These are phyloP conservation scores for Apotomis capreana DNA, from an alignment of 2,888 invertebrate species.

Conservation along the genomic window DNA sequence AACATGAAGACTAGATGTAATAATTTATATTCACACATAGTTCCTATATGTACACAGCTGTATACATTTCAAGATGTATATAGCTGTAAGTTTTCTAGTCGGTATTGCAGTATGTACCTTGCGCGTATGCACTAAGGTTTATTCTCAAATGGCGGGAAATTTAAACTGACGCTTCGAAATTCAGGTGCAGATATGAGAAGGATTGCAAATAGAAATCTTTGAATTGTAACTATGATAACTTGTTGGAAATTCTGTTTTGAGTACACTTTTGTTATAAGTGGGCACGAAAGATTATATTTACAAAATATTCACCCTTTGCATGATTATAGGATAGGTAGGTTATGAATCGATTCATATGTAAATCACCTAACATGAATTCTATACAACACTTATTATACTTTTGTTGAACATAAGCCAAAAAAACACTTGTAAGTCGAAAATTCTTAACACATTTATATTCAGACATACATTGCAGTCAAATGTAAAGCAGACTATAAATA, in stretches of 20 bases:
- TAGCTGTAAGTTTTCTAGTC: conserved; percentile 33
- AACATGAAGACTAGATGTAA: conserved; percentile 33
- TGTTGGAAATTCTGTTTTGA: not conserved
- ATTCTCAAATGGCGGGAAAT: conserved; percentile 52
- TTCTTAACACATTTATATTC: no score
- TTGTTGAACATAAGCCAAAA: no score
- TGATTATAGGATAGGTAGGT: not conserved
- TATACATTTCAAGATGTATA: conserved; percentile 49
- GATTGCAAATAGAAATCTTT: conserved; percentile 40
- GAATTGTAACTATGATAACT: conserved; percentile 31
- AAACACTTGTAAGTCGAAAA: no score
- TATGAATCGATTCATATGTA: not conserved
- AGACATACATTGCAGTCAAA: no score
- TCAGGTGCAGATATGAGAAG: conserved; percentile 58
- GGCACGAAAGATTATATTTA: not conserved
- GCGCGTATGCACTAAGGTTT: conserved; percentile 55
- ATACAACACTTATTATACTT: no score
- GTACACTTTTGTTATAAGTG: conserved; percentile 3
- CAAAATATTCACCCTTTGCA: not conserved
- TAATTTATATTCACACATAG: conserved; percentile 58
- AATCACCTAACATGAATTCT: no score
- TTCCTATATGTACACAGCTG: conserved; percentile 66
- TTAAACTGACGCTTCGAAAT: conserved; percentile 59
- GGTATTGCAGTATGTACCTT: conserved; percentile 61
- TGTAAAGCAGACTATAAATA: no score